Evolutionary conservation across 92 coral and sea anemone species (phyloP).

Genomic region (Porites cylindrica): DNA sequence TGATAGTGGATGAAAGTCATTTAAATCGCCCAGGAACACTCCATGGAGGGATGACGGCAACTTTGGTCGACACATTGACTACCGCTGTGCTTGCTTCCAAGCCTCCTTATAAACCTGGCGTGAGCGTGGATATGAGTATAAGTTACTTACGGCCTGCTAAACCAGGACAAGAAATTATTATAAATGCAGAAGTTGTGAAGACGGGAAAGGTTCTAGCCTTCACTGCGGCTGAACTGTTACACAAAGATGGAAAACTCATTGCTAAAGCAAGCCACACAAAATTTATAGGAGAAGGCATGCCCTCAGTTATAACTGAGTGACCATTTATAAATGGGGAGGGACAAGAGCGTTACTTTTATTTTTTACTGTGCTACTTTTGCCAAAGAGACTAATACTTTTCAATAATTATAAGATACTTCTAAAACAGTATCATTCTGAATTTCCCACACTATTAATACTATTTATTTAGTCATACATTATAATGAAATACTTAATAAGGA

Average conservation of each 20-base stretch:
- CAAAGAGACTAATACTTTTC: too few relatives aligned
- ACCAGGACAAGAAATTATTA: constrained; percentile 79
- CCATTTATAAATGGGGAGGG: background rate
- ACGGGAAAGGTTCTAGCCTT: constrained; percentile 83
- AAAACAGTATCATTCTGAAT: too few relatives aligned
- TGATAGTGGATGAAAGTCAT: constrained; percentile 84
- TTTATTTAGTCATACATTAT: too few relatives aligned
- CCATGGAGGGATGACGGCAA: constrained; percentile 96
- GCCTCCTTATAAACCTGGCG: constrained; percentile 77
- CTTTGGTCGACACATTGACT: constrained; percentile 79
- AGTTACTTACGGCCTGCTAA: constrained; percentile 85
- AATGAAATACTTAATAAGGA: too few relatives aligned
- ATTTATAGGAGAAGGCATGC: constrained; percentile 49
- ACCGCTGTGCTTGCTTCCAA: constrained; percentile 62
- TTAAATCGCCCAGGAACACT: constrained; percentile 72
- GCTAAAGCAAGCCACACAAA: constrained; percentile 93
- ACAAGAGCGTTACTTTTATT: too few relatives aligned
- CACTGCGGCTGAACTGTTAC: constrained; percentile 81
- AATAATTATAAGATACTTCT: too few relatives aligned
- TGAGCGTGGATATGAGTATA: constrained; percentile 81
- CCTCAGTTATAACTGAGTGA: background rate
- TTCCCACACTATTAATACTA: too few relatives aligned
- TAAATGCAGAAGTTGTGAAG: constrained; percentile 84
- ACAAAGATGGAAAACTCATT: constrained; percentile 79
- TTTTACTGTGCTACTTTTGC: too few relatives aligned